Base-by-base conservation (phyloP, 1,140 invertebrate species). In the Nilaparvata lugens region DNA sequence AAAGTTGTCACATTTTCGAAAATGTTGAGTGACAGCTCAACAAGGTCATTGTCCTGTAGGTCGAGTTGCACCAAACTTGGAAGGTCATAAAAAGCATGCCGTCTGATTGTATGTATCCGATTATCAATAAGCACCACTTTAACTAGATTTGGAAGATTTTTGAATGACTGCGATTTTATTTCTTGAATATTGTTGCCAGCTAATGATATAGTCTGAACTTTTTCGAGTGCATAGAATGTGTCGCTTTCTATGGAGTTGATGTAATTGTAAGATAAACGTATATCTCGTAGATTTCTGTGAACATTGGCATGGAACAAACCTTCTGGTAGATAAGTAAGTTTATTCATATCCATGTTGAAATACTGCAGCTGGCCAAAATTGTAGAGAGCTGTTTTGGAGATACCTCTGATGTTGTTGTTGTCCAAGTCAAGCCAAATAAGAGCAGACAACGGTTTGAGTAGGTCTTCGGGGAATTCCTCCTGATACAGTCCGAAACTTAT, bases 351-450 rank as follows among this genome's bases (percentile, higher is more conserved):
- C 64, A 95, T 71, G 75, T 93, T 93, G 19, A 93, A 76, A 71
- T 93, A 93, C 64, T 85, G 84, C 13, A 95, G 70, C 65, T 86
- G 81, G 3, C 81, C 77, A 67, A 88, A 83, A 0, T 83, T 80
- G 24, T 84, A 83, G 11, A 84, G 76, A 1, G 79, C 72, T 0
- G 74, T 73, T 24, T 83, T 74, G 14, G 84, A 81, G 1, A 93
- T 76, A 0, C 78, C 79, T 65, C 86, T 82, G 62, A 93, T 82
- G 69, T 91, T 88, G 66, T 95, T 95, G 72, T 93, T 91, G 71
- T 95, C 91, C 62, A 94, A 74, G 11, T 91, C 88, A 28, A 95
- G 75, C 89, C 89, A 93, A 66, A 85, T 81, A 0, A 95, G 75
- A 67, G 84, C 83, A 13, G 76, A 79, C 4, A 95, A 75, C 0